These are phyloP conservation scores for Parus major DNA, from an alignment of 2,113 vertebrate species.

Conservation along the genomic window DNA sequence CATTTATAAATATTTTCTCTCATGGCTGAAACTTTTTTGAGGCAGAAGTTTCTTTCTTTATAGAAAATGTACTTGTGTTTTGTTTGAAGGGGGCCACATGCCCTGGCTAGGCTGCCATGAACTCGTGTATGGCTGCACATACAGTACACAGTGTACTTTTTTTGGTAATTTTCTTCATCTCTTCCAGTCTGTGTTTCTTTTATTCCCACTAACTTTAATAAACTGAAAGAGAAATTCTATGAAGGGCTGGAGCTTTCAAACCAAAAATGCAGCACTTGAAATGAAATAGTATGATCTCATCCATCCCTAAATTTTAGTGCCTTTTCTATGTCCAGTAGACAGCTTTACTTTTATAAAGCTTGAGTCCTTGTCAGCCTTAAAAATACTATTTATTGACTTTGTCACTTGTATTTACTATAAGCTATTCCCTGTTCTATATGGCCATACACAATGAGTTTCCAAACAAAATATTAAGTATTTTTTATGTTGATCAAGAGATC, in stretches of 20 bases:
- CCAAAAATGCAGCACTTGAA: constrained; percentile 20
- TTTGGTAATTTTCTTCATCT: constrained; percentile 9
- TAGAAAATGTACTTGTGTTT: neutral
- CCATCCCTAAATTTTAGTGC: constrained; percentile 22
- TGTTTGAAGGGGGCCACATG: neutral
- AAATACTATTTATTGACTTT: constrained; percentile 38
- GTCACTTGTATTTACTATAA: constrained; percentile 38
- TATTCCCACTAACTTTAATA: neutral
- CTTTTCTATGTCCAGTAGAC: constrained; percentile 17
- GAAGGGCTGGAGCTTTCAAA: constrained; percentile 24
- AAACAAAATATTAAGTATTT: constrained; percentile 30
- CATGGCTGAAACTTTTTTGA: neutral
- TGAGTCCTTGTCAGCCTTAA: constrained; percentile 8
- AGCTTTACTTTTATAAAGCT: constrained; percentile 36
- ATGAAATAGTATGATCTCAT: constrained; percentile 41
- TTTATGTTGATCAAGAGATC: constrained; percentile 17
- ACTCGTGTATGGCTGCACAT: neutral
- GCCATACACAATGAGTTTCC: neutral
- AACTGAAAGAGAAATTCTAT: neutral
- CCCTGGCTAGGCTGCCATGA: neutral
- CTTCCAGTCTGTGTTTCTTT: neutral
- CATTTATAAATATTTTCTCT: neutral
- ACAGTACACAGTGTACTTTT: neutral
- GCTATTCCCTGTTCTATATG: neutral
- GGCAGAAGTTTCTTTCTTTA: neutral